A percentile compares a stretch with the other conserved stretches of the same genome.
Conservation (phyloP, 2,113 vertebrate genomes). For the Arvicanthis niloticus region DNA sequence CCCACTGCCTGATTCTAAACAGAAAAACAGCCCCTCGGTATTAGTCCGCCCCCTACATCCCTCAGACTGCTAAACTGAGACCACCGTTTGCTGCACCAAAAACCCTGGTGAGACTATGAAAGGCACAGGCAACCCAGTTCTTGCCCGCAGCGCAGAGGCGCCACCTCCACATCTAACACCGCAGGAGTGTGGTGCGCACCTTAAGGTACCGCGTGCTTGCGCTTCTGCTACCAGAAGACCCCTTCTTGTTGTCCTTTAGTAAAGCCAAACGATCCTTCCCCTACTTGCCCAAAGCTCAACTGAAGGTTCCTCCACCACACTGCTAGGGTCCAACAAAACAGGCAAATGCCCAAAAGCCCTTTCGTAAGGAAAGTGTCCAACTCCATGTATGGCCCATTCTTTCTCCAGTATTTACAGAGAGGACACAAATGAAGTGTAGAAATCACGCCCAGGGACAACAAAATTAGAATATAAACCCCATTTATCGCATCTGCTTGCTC, state of each 20-base stretch:
- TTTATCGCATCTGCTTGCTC: not conserved
- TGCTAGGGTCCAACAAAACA: not conserved
- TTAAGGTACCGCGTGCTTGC: not conserved
- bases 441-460: not conserved
- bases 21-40: not conserved
- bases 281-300: not conserved
- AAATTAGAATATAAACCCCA: not conserved
- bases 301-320: not conserved
- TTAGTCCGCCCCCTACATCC: not conserved
- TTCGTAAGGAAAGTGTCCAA: conserved; percentile 26
- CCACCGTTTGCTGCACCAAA: not conserved
- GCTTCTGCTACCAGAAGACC: not conserved
- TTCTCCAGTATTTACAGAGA: not conserved
- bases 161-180: conserved; percentile 23
- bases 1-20: not conserved
- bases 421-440: not conserved
- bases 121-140: not conserved
- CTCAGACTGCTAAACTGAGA: not conserved
- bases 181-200: conserved; percentile 33
- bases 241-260: not conserved
- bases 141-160: not conserved
- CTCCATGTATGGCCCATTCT: not conserved
- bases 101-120: not conserved
- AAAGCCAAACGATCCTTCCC: not conserved
- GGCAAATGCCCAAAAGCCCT: not conserved